These are phyloP conservation scores for Ectemnius cavifrons DNA, from an alignment of 2,888 invertebrate genomes.

Conservation along the genomic window DNA sequence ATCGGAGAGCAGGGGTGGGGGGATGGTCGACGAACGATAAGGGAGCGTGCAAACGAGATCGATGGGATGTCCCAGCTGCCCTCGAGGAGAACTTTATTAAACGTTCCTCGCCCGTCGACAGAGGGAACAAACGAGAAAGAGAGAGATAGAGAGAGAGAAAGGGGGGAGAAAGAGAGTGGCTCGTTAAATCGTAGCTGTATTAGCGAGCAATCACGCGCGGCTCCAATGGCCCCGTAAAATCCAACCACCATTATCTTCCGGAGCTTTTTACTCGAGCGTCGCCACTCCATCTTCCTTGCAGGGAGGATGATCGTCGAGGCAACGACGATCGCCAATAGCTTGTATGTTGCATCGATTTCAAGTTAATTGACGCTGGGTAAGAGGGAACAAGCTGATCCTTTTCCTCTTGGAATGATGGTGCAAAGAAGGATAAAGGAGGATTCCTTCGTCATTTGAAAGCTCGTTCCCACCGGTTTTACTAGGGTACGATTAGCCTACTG, in stretches of 20 bases:
- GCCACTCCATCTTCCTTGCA: not conserved
- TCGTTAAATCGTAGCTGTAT: constrained; percentile 35
- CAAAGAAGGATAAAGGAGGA: not conserved
- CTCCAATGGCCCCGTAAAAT: too few species aligned
- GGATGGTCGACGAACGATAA: constrained; percentile 2
- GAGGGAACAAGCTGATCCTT: too few species aligned
- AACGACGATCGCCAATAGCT: too few species aligned
- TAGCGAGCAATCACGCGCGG: not conserved
- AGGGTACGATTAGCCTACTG: constrained; percentile 1
- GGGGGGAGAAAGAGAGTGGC: not conserved
- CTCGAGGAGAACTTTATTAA: constrained; percentile 26
- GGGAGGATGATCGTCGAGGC: too few species aligned
- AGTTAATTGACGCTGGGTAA: too few species aligned
- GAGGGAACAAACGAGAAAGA: too few species aligned
- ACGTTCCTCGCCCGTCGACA: constrained; percentile 13
- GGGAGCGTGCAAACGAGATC: constrained; percentile 23
- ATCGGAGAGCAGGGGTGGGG: not conserved
- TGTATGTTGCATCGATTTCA: too few species aligned
- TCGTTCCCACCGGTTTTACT: constrained; percentile 2
- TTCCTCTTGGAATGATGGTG: too few species aligned
- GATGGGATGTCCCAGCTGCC: constrained; percentile 5
- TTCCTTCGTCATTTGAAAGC: not conserved
- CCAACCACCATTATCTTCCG: too few species aligned
- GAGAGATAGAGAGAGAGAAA: too few species aligned
- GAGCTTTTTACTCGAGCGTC: not conserved